These are phyloP conservation scores for Rousettus madagascariensis DNA, from an alignment of 2,797 vertebrate species.

Conservation along the genomic window DNA sequence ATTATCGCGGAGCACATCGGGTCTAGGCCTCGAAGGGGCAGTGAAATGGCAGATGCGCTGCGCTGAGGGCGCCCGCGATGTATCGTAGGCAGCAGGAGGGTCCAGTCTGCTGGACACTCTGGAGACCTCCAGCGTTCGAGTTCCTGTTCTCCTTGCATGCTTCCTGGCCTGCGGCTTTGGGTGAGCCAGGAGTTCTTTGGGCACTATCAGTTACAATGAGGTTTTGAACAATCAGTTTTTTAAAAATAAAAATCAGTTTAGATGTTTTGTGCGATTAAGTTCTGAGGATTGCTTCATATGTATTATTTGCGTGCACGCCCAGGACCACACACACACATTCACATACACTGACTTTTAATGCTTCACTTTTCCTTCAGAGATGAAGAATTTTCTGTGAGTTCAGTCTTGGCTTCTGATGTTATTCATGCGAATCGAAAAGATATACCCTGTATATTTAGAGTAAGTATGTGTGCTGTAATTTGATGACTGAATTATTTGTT, in stretches of 20 bases:
- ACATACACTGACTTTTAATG: slow-evolving; percentile 47
- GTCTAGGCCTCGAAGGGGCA: background rate
- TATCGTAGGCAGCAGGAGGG: background rate
- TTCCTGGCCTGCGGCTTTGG: background rate
- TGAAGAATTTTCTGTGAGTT: slow-evolving; percentile 98
- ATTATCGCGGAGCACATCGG: background rate
- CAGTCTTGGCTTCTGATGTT: slow-evolving; percentile 97
- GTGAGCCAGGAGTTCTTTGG: background rate
- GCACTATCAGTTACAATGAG: background rate
- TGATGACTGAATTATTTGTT: background rate
- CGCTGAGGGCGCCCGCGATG: background rate
- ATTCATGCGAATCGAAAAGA: slow-evolving; percentile 98
- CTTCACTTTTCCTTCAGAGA: slow-evolving; percentile 87
- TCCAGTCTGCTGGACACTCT: background rate
- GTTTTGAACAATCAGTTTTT: background rate
- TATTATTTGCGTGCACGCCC: background rate
- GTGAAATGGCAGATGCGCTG: background rate
- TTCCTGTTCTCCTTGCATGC: background rate
- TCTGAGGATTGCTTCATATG: background rate
- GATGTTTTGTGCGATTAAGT: background rate
- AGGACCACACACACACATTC: background rate
- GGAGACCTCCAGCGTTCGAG: background rate
- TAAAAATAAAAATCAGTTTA: background rate
- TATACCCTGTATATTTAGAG: slow-evolving; percentile 98
- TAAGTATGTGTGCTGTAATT: slow-evolving; percentile 83